A percentile compares a stretch with the other conserved stretches of the same genome.
Evolutionary conservation across 2,113 vertebrate species (phyloP).

Genomic region (Brachionichthys hirsutus): DNA sequence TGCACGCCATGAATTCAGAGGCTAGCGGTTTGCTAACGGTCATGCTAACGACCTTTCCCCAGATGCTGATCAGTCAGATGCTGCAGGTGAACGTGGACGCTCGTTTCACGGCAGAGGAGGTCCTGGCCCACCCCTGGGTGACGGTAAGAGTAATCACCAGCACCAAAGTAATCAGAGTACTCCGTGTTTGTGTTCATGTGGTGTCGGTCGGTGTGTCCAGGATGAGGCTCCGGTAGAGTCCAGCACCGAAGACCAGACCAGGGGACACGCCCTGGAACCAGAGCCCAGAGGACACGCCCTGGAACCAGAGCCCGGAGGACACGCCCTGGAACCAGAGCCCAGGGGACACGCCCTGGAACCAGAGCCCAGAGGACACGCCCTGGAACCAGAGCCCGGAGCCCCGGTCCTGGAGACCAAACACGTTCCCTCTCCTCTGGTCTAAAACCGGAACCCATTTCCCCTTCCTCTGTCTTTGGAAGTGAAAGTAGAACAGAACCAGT

Average conservation of each 20-base stretch:
- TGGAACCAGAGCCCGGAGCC: constrained; percentile 51
- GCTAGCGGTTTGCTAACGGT: constrained; percentile 6
- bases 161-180: background rate
- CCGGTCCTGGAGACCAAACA: constrained; percentile 66
- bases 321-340: constrained; percentile 39
- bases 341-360: constrained; percentile 68
- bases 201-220: constrained; percentile 59
- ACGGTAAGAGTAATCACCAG: constrained; percentile 79
- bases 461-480: too few species aligned
- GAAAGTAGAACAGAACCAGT: too few species aligned
- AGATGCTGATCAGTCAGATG: constrained; percentile 97
- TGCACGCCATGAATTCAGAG: background rate
- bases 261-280: constrained; percentile 32
- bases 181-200: too few species aligned
- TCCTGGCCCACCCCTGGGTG: constrained; percentile 94
- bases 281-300: constrained; percentile 51
- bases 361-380: constrained; percentile 10
- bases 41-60: constrained; percentile 37
- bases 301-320: too few species aligned
- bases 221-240: constrained; percentile 87
- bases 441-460: background rate
- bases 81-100: constrained; percentile 93
- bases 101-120: constrained; percentile 91
- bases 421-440: constrained; percentile 70
- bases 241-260: constrained; percentile 79